phyloP scores from a whole-genome alignment of 1,140 invertebrate species.

The Lepidotrigona ventralis region DNA sequence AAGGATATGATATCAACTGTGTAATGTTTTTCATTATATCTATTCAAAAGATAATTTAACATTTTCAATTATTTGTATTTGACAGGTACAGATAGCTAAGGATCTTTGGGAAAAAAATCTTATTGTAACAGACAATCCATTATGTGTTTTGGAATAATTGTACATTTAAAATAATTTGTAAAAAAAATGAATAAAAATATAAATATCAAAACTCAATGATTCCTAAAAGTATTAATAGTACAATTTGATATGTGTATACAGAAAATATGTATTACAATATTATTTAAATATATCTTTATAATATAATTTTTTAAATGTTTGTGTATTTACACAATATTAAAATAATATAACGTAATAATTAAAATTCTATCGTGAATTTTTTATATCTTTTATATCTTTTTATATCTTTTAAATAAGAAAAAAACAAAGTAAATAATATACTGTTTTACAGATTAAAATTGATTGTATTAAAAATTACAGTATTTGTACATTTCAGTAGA shows the following conservation, averaged over 20 bases:
- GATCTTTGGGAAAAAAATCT: slow-evolving; percentile 88
- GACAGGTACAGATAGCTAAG: slow-evolving; percentile 81
- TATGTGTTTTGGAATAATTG: slow-evolving; percentile 65
- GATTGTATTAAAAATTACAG: slow-evolving; percentile 9
- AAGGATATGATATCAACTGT: neutral
- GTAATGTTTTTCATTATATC: neutral
- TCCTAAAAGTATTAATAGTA: neutral
- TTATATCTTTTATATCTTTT: neutral
- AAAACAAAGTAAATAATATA: neutral
- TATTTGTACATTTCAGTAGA: slow-evolving; percentile 20
- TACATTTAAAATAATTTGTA: slow-evolving; percentile 12
- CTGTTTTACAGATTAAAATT: neutral
- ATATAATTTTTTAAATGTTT: neutral
- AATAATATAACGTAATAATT: neutral
- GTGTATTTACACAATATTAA: neutral
- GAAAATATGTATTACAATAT: neutral
- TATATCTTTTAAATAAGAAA: neutral
- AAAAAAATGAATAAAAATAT: neutral
- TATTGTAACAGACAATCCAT: slow-evolving; percentile 82
- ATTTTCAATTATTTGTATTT: slow-evolving; percentile 52
- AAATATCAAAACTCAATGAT: neutral
- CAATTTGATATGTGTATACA: neutral
- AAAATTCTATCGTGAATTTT: neutral
- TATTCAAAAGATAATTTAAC: neutral
- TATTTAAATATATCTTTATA: neutral